Evolutionary conservation across 2,888 invertebrate genomes (phyloP), one percentile per base, ranked within the genome.

Genomic region (Thalpophila matura): DNA sequence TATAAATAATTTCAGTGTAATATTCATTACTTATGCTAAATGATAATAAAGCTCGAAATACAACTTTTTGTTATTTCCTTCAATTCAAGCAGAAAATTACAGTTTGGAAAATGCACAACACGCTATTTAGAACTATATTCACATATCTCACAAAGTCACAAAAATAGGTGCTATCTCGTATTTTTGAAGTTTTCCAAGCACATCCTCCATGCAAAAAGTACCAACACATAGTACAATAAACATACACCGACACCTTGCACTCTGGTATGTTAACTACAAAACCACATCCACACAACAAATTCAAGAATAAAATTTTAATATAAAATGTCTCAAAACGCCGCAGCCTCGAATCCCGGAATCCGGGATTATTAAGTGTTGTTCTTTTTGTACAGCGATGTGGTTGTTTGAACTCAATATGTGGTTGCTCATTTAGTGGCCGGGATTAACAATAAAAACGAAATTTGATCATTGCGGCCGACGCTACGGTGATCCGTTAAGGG

Each of bases 401-500:
- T 90, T 90, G 89, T 89, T 88, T 87, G 86, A 86, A 79, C 85
- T 86, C 88, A 85, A 89, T 87, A 89, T 85, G 85, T 81, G 87
- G 85, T 83, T 86, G 89, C 90, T 94, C 93, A 93, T 93, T 94
- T 93, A 89, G 87, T 84, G 87, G 84, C 82, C 55, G 74, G 90
- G 90, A 91, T 92, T 90, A 92, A 95, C 94, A 95, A 94, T 95
- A 95, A 95, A 95, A 94, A 92, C 91, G 94, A 94, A 94, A 95
- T 94, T 94, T 94, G 94, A 94, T 95, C 94, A 94, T 94, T 94
- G 93, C 91, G 89, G 84, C 85, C 84, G 86, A 76, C 81, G 82
- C 82, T 81, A 60, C 67, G 60, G 45, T 63, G 72, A 75, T 69
- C 72, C 70, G 79, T 93, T 94, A 93, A 94, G 93, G 92, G 79